phyloP scores from a whole-genome alignment of 2,888 invertebrate genomes.

The Sesia apiformis region DNA sequence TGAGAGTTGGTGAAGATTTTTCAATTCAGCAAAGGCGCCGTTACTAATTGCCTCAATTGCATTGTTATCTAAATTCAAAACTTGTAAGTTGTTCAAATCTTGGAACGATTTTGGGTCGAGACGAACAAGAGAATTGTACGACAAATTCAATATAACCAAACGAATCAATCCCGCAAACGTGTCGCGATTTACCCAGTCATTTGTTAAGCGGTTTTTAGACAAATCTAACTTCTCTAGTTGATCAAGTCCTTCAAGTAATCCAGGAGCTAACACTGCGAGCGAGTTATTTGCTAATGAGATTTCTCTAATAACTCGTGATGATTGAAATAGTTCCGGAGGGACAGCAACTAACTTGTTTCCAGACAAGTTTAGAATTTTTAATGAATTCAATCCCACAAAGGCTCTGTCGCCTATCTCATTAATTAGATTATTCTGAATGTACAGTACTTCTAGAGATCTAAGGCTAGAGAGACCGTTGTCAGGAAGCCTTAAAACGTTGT shows the following conservation, averaged over 20 bases:
- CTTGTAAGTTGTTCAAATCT: constrained; percentile 83
- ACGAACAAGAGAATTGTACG: constrained; percentile 80
- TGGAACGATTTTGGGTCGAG: constrained; percentile 83
- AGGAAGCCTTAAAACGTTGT: constrained; percentile 80
- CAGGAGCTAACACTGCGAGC: constrained; percentile 83
- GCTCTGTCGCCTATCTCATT: constrained; percentile 84
- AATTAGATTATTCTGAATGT: constrained; percentile 84
- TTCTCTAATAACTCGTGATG: constrained; percentile 80
- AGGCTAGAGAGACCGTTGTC: constrained; percentile 82
- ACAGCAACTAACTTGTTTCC: constrained; percentile 86
- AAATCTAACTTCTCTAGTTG: constrained; percentile 83
- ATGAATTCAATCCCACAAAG: constrained; percentile 79
- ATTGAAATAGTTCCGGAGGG: constrained; percentile 85
- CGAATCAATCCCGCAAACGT: constrained; percentile 84
- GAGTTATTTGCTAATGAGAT: constrained; percentile 86
- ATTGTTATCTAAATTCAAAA: constrained; percentile 83
- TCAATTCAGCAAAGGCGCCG: constrained; percentile 82
- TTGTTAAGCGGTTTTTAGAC: constrained; percentile 82
- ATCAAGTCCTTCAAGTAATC: constrained; percentile 82
- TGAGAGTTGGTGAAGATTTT: constrained; percentile 83
- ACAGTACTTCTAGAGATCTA: constrained; percentile 79
- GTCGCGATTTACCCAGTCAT: constrained; percentile 84
- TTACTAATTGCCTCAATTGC: constrained; percentile 80
- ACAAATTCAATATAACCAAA: constrained; percentile 82
- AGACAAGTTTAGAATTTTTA: constrained; percentile 84